These are phyloP conservation scores for Mythimna impura DNA, from an alignment of 2,888 invertebrate genomes.

Conservation along the genomic window DNA sequence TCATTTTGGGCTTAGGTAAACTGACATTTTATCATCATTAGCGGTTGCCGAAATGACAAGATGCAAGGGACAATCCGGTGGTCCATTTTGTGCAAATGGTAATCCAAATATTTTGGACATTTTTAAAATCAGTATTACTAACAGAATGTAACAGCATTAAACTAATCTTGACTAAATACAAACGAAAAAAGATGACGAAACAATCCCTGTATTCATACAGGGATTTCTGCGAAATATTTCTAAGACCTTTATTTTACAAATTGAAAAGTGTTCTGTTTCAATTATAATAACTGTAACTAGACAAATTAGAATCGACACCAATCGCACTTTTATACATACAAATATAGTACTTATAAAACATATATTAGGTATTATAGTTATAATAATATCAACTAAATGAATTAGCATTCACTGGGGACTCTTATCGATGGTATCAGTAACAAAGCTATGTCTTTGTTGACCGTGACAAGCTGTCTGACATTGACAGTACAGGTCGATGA, in stretches of 20 bases:
- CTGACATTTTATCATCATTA: no score
- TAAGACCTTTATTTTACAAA: background rate
- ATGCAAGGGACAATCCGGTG: no score
- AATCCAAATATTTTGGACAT: no score
- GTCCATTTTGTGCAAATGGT: no score
- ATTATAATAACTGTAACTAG: background rate
- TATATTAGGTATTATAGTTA: background rate
- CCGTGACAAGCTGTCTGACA: slow-evolving; percentile 44
- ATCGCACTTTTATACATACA: background rate
- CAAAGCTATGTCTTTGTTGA: slow-evolving; percentile 45
- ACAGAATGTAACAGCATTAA: no score
- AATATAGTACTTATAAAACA: background rate
- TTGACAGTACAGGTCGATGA: slow-evolving; percentile 31
- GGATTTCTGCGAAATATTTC: no score
- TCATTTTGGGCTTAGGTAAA: no score
- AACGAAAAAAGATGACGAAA: no score
- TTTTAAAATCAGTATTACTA: no score
- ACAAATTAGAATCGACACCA: background rate
- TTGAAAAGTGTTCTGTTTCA: background rate
- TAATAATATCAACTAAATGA: slow-evolving; percentile 16
- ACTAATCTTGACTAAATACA: no score
- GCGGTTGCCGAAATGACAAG: no score
- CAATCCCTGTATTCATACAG: no score
- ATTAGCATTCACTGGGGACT: slow-evolving; percentile 41
- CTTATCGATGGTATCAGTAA: slow-evolving; percentile 46